Conservation (phyloP, 2,113 vertebrate genomes). For the Drymodes brunneopygia region DNA sequence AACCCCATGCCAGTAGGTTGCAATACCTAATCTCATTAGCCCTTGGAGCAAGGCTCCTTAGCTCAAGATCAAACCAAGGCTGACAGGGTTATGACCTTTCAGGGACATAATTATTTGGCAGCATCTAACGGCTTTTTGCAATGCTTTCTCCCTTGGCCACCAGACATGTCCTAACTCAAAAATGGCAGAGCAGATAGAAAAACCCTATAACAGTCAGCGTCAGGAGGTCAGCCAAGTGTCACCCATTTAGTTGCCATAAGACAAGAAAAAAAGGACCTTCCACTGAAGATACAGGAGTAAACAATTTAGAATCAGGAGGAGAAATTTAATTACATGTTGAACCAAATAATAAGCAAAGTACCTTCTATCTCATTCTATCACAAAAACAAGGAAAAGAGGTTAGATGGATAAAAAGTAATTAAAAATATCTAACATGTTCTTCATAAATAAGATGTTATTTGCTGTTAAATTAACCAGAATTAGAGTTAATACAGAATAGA, state of each 20-base stretch:
- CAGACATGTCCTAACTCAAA: background rate
- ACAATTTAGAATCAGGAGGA: background rate
- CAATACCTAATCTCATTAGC: background rate
- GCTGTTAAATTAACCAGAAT: background rate
- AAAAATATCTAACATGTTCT: background rate
- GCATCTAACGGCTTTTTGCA: background rate
- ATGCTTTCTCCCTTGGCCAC: background rate
- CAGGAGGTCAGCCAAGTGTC: background rate
- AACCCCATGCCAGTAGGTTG: background rate
- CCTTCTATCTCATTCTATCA: background rate
- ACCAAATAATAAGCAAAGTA: background rate
- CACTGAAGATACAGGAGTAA: background rate
- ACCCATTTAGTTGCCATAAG: background rate
- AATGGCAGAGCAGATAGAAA: background rate
- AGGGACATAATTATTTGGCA: background rate
- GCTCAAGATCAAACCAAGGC: background rate
- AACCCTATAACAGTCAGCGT: background rate
- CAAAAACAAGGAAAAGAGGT: background rate
- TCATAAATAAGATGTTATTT: background rate
- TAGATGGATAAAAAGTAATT: background rate
- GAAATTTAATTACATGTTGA: background rate
- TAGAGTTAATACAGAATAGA: background rate
- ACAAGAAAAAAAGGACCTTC: background rate
- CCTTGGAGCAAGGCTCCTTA: background rate
- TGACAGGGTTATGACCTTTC: background rate